phyloP scores from a whole-genome alignment of 1,140 invertebrate genomes.

The Anagrus nilaparvatae region DNA sequence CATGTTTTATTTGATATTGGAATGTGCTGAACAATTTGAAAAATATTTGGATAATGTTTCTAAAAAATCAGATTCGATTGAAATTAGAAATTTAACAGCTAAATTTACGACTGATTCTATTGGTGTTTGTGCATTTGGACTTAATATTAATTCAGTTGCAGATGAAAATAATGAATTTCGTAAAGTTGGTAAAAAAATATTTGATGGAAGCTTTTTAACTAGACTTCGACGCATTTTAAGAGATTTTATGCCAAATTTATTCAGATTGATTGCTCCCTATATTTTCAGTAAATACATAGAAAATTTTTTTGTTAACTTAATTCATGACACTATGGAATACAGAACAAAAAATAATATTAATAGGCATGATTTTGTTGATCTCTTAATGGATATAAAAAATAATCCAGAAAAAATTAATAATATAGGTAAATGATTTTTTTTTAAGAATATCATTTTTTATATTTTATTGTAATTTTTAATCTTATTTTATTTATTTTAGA shows the following conservation, averaged over 20 bases:
- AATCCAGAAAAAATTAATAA: slow-evolving; percentile 3
- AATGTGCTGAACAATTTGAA: slow-evolving; percentile 8
- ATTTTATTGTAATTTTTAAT: background rate
- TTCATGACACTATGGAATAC: slow-evolving; percentile 37
- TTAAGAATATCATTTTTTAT: background rate
- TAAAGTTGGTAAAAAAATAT: slow-evolving; percentile 29
- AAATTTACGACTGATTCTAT: slow-evolving; percentile 36
- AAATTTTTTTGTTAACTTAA: slow-evolving; percentile 37
- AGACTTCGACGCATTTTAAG: slow-evolving; percentile 12
- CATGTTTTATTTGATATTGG: slow-evolving; percentile 17
- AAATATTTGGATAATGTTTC: too few species aligned
- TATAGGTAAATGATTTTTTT: slow-evolving; percentile 9
- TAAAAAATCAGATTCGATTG: slow-evolving; percentile 9
- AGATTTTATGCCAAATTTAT: slow-evolving; percentile 13
- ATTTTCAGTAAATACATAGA: slow-evolving; percentile 24
- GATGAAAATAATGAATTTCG: slow-evolving; percentile 40
- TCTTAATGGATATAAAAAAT: slow-evolving; percentile 33
- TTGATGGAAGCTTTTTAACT: slow-evolving; percentile 12
- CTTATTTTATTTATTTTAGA: slow-evolving; percentile 20
- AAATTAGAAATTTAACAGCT: slow-evolving; percentile 28
- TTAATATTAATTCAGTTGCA: slow-evolving; percentile 34
- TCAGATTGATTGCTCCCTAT: slow-evolving; percentile 9
- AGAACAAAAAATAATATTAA: slow-evolving; percentile 35
- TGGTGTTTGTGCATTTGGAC: slow-evolving; percentile 34
- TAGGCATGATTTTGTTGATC: slow-evolving; percentile 44